Percentiles rank a stretch among this genome's conserved stretches.
Conservation (phyloP, 2,888 invertebrate species). For the Tinea pellionella region DNA sequence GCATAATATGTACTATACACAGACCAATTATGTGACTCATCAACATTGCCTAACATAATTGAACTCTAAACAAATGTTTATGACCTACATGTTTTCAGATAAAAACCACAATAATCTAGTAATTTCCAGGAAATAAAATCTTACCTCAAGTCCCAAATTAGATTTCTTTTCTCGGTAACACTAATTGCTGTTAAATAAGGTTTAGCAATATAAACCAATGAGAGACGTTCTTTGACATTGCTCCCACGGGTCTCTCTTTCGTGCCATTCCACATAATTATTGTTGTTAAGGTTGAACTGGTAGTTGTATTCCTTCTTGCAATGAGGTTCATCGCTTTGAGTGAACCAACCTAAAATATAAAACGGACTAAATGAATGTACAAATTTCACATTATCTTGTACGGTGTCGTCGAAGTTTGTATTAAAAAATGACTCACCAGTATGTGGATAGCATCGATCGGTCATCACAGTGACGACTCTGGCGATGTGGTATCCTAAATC, state of each 20-base stretch:
- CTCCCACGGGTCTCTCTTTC: slow-evolving; percentile 79
- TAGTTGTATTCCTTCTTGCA: slow-evolving; percentile 89
- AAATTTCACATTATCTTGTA: neutral
- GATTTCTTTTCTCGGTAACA: slow-evolving; percentile 89
- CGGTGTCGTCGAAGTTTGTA: too few relatives aligned
- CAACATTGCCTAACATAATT: neutral
- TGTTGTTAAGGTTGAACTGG: slow-evolving; percentile 74
- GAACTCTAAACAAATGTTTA: neutral
- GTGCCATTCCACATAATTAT: slow-evolving; percentile 87
- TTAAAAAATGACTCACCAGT: slow-evolving; percentile 69
- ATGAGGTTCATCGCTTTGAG: slow-evolving; percentile 81
- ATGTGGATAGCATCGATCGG: slow-evolving; percentile 88
- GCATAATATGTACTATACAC: too few relatives aligned
- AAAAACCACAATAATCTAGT: neutral
- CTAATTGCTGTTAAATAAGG: slow-evolving; percentile 85
- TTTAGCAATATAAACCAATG: slow-evolving; percentile 82
- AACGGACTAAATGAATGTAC: too few relatives aligned
- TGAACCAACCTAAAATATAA: slow-evolving; percentile 79
- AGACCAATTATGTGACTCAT: neutral
- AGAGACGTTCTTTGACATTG: slow-evolving; percentile 73
- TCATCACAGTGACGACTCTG: slow-evolving; percentile 88
- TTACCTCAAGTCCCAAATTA: slow-evolving; percentile 82
- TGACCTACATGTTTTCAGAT: neutral
- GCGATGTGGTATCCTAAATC: slow-evolving; percentile 94
- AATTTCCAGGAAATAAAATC: slow-evolving; percentile 12